phyloP scores from a whole-genome alignment of 2,888 invertebrate species.

The Steinernema carpocapsae region DNA sequence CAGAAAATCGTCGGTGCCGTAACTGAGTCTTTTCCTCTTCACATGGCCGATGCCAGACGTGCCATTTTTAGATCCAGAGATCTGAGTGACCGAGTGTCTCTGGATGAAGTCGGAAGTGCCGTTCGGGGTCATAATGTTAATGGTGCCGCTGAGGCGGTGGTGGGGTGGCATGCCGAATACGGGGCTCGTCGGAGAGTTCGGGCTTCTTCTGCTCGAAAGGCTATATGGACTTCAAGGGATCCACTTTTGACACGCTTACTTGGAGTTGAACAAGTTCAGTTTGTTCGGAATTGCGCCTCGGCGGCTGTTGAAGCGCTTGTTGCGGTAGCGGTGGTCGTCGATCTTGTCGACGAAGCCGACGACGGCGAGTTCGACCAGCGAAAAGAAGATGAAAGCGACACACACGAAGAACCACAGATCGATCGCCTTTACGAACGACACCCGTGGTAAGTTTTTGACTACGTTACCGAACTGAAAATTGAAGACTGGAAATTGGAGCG shows the following conservation, averaged over 20 bases:
- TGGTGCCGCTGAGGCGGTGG: conserved; percentile 19
- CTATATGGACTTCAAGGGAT: not conserved
- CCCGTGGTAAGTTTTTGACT: conserved; percentile 67
- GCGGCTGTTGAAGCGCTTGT: conserved; percentile 5
- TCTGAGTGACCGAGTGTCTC: conserved; percentile 25
- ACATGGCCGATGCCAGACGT: conserved; percentile 20
- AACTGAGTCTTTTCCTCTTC: conserved; percentile 28
- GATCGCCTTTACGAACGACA: conserved; percentile 68
- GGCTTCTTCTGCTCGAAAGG: conserved; percentile 3
- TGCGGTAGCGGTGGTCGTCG: conserved; percentile 37
- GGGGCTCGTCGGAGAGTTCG: conserved; percentile 19
- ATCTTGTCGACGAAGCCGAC: conserved; percentile 66
- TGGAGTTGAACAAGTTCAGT: conserved; percentile 8
- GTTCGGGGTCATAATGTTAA: conserved; percentile 29
- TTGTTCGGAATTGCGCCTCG: not conserved
- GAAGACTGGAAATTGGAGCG: not conserved
- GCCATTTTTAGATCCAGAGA: conserved; percentile 17
- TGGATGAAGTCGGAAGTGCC: conserved; percentile 31
- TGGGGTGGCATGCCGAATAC: conserved; percentile 19
- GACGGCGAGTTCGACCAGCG: conserved; percentile 66
- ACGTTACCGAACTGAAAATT: conserved; percentile 66
- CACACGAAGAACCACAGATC: conserved; percentile 69
- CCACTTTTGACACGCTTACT: not conserved
- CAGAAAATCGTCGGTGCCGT: conserved; percentile 35
- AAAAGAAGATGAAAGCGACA: conserved; percentile 67